phyloP scores from a whole-genome alignment of 2,888 invertebrate species.

The Cryptocheilus praepositus region DNA sequence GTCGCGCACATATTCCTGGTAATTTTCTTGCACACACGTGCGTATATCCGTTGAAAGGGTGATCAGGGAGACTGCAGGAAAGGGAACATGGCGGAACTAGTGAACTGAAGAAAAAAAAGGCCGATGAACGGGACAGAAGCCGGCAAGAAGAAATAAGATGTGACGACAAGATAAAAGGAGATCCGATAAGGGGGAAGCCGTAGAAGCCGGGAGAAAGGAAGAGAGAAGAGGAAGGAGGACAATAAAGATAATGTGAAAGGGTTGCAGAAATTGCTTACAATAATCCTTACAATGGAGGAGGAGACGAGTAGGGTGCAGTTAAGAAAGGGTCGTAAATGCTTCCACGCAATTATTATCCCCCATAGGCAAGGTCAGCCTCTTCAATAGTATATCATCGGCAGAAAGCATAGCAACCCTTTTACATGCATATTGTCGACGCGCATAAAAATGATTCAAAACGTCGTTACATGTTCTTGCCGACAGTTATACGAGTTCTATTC shows the following conservation, averaged over 20 bases:
- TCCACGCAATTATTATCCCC: slow-evolving; percentile 33
- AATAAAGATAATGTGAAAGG: slow-evolving; percentile 6
- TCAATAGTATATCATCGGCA: slow-evolving; percentile 8
- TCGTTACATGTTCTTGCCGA: too few species aligned
- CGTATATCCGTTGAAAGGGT: too few species aligned
- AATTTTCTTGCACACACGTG: too few species aligned
- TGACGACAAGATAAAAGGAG: not conserved
- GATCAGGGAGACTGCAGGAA: not conserved
- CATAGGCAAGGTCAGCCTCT: slow-evolving; percentile 27
- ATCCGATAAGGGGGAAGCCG: not conserved
- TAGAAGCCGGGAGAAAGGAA: not conserved
- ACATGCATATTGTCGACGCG: too few species aligned
- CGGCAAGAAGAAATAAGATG: not conserved
- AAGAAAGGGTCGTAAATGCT: slow-evolving; percentile 33
- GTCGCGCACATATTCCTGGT: slow-evolving; percentile 14
- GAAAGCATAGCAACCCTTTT: not conserved
- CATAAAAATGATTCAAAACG: too few species aligned
- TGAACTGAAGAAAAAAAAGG: not conserved
- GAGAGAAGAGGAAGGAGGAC: slow-evolving; percentile 1
- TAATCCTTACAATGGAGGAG: slow-evolving; percentile 28
- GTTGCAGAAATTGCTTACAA: slow-evolving; percentile 27
- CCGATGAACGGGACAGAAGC: not conserved
- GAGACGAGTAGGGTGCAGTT: slow-evolving; percentile 13
- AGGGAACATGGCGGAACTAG: too few species aligned
- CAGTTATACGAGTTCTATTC: too few species aligned